Evolutionary conservation across 2,888 invertebrate genomes (phyloP).

Genomic region (Macrosiphum euphorbiae): DNA sequence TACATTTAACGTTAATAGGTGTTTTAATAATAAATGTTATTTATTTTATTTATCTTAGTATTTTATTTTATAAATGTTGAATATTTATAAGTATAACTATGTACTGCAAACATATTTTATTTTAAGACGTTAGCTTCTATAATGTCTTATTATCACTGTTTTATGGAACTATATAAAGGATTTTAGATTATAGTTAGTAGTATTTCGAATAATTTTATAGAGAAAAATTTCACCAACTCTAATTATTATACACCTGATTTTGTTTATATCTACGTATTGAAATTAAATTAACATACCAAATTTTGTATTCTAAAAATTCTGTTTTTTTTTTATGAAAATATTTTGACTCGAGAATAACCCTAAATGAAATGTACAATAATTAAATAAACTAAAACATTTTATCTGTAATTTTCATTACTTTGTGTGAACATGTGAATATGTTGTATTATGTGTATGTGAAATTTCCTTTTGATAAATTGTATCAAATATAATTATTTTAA

Average conservation of each 20-base stretch:
- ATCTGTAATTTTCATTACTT: not conserved
- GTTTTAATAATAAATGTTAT: not conserved
- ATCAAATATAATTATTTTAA: not conserved
- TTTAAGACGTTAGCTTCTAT: not conserved
- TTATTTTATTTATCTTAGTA: not conserved
- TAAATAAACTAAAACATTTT: not conserved
- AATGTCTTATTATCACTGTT: not conserved
- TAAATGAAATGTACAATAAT: conserved; percentile 19
- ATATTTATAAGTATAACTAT: not conserved
- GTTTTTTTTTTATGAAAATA: not conserved
- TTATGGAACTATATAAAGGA: not conserved
- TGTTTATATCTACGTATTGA: not conserved
- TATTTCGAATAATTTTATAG: no score
- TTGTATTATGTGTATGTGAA: not conserved
- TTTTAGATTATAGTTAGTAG: not conserved
- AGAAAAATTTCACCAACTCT: not conserved
- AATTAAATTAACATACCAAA: not conserved
- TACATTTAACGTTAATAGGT: not conserved
- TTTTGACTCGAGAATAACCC: not conserved
- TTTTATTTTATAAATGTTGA: not conserved
- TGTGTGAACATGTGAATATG: not conserved
- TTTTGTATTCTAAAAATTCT: not conserved
- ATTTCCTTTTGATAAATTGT: not conserved
- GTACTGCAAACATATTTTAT: not conserved
- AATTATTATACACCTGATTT: not conserved